Evolutionary conservation across 2,888 invertebrate species (phyloP), one percentile per base, ranked within the genome.

Genomic region (Siphlonurus alternatus): DNA sequence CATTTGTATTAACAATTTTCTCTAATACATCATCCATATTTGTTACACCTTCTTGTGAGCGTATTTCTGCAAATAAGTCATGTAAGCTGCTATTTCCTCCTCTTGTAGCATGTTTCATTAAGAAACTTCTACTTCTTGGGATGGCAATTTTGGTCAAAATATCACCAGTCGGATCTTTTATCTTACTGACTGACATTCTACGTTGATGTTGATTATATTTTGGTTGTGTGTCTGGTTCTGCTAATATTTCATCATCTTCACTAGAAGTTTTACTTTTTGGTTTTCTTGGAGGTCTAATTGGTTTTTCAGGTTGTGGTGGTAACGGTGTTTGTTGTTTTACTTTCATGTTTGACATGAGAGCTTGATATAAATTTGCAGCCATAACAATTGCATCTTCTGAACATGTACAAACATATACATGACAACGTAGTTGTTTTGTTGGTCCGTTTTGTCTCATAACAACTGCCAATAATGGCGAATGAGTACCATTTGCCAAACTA

Each of bases 321-420:
- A 23, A 10, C 53, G 59, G 59, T 15, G 18, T 19, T 59, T 63
- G 54, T 20, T 23, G 54, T 15, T 74, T 66, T 66, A 81, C 79
- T 74, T 84, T 85, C 80, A 89, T 87, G 72, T 88, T 88, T 66
- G 89, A 85, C 79, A 93, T 87, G 64, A 93, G 79, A 51, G 90
- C 90, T 76, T 92, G 89, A 77, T 93, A 93, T 69, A 93, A 79
- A 67, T 92, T 93, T 61, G 93, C 93, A 18, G 93, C 93, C 70
- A 93, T 89, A 0, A 92, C 90, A 53, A 93, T 88, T 67, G 93
- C 93, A 76, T 93, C 93, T 77, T 93, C 92, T 38, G 91, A 87
- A 71, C 87, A 87, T 75, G 87, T 87, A 76, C 93, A 93, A 70
- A 91, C 88, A 76, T 93, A 93, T 60, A 89, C 93, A 78, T 93